Evolutionary conservation across 1,140 invertebrate species (phyloP).

Genomic region (Trachymyrmex cornetzi): DNA sequence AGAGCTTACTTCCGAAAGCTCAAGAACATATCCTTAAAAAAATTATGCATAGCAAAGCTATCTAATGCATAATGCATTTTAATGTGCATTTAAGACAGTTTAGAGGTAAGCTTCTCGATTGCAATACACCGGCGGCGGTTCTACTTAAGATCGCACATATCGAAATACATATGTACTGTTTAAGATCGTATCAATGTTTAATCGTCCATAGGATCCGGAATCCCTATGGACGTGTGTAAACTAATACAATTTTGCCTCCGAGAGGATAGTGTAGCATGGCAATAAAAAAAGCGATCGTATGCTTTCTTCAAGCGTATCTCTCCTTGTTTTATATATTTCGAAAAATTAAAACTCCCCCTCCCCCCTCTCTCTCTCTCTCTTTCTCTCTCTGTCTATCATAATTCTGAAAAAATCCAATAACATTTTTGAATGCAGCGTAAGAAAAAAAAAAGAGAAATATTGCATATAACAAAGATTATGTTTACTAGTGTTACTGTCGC

Average conservation of each 20-base stretch:
- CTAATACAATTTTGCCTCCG: constrained; percentile 77
- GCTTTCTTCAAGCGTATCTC: constrained; percentile 41
- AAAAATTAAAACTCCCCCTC: constrained; percentile 26
- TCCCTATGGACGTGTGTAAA: constrained; percentile 61
- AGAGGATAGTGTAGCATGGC: constrained; percentile 82
- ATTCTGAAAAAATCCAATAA: constrained; percentile 4
- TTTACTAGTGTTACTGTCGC: constrained; percentile 38
- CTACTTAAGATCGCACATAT: constrained; percentile 54
- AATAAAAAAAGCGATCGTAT: constrained; percentile 76
- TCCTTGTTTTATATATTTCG: constrained; percentile 30
- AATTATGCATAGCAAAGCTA: constrained; percentile 1
- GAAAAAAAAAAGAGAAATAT: constrained; percentile 1
- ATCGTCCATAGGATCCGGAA: constrained; percentile 67
- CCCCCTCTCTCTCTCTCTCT: background rate
- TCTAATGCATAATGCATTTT: background rate
- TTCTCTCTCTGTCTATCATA: background rate
- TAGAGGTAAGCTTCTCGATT: constrained; percentile 15
- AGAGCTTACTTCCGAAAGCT: constrained; percentile 19
- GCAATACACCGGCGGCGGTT: constrained; percentile 4
- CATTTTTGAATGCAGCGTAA: constrained; percentile 26
- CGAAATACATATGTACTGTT: constrained; percentile 44
- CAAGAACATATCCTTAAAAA: constrained; percentile 21
- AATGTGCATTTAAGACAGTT: constrained; percentile 9
- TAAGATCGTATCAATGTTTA: constrained; percentile 62
- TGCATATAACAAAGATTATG: constrained; percentile 25